Conservation (phyloP, 2,113 vertebrate species). For the Psilopogon haemacephalus region DNA sequence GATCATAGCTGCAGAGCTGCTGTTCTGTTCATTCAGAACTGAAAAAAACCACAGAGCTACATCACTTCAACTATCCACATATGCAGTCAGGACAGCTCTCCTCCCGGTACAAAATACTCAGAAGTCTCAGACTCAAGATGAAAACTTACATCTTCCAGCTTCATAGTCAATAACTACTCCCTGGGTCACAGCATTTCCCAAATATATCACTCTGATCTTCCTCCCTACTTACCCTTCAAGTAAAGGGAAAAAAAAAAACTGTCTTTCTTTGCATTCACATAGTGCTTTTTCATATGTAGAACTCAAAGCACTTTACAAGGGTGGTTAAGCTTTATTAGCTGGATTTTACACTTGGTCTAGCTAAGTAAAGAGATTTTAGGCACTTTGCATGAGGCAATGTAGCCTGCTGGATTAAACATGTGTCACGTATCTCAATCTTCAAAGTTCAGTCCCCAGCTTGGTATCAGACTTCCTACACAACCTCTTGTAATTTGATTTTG, state of each 20-base stretch:
- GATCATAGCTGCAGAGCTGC: neutral
- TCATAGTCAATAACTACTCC: neutral
- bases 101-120: neutral
- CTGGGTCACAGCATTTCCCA: neutral
- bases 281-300: neutral
- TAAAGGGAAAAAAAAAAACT: neutral
- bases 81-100: neutral
- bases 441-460: neutral
- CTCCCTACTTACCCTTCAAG: neutral
- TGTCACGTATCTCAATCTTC: neutral
- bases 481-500: neutral
- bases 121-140: neutral
- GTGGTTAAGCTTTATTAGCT: conserved; percentile 57
- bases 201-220: neutral
- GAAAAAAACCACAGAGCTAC: neutral
- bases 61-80: neutral
- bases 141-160: neutral
- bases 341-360: conserved; percentile 56
- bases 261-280: neutral
- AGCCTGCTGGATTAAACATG: neutral
- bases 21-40: neutral
- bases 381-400: neutral
- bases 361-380: conserved; percentile 55
- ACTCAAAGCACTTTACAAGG: conserved; percentile 38
- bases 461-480: neutral